Conservation (phyloP, 2,888 invertebrate genomes). For the Emmelina monodactyla region DNA sequence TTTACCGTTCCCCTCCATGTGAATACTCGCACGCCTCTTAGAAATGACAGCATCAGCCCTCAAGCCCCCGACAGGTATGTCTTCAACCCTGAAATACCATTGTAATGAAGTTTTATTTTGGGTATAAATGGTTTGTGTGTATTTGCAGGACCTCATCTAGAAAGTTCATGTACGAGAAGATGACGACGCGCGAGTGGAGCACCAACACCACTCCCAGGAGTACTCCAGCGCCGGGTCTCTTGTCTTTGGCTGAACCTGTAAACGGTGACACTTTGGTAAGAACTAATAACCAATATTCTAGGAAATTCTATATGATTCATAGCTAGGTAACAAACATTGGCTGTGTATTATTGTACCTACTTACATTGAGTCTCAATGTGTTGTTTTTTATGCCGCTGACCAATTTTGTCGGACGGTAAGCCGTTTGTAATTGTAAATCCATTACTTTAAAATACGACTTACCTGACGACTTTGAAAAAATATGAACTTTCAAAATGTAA, state of each 20-base stretch:
- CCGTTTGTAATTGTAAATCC: too few species aligned
- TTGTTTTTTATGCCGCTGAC: too few species aligned
- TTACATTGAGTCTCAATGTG: too few species aligned
- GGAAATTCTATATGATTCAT: too few species aligned
- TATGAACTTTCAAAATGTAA: too few species aligned
- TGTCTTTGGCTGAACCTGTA: slow-evolving; percentile 50
- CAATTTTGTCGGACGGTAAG: too few species aligned
- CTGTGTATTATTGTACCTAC: too few species aligned
- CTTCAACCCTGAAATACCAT: too few species aligned
- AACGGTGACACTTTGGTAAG: slow-evolving; percentile 41
- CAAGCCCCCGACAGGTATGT: slow-evolving; percentile 61
- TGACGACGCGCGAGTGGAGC: slow-evolving; percentile 61
- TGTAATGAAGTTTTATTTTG: neutral
- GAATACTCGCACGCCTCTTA: slow-evolving; percentile 60
- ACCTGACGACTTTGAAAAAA: too few species aligned
- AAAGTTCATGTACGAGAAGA: slow-evolving; percentile 63
- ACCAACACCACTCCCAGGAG: slow-evolving; percentile 38
- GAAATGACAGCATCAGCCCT: slow-evolving; percentile 50
- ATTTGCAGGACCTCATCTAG: slow-evolving; percentile 54
- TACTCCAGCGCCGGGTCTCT: slow-evolving; percentile 46
- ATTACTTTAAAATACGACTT: too few species aligned
- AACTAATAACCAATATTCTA: too few species aligned
- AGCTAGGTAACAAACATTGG: too few species aligned
- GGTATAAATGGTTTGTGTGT: neutral
- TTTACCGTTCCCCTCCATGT: slow-evolving; percentile 75